Evolutionary conservation across 2,113 vertebrate species (phyloP).

Genomic region (Grammomys dolichurus): DNA sequence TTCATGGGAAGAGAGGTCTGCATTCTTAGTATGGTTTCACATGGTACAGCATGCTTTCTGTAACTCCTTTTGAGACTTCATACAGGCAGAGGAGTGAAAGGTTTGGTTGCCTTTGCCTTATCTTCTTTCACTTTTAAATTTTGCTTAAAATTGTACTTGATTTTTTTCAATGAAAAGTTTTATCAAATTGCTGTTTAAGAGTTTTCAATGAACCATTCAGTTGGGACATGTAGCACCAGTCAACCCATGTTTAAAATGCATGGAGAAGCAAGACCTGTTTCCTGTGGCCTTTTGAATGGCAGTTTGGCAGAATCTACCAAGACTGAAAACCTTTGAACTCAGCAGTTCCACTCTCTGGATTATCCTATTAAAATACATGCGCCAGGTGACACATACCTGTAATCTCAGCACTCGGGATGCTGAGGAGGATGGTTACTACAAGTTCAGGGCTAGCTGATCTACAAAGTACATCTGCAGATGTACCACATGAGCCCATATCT

Average conservation of each 20-base stretch:
- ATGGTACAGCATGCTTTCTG: constrained; percentile 68
- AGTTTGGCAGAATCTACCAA: constrained; percentile 5
- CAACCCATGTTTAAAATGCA: constrained; percentile 23
- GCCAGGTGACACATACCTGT: neutral
- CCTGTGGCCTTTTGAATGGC: constrained; percentile 34
- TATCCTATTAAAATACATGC: neutral
- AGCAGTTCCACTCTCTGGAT: constrained; percentile 12
- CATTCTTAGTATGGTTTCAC: constrained; percentile 64
- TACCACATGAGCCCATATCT: no score
- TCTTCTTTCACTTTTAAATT: constrained; percentile 58
- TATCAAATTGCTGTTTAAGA: neutral
- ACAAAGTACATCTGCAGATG: neutral
- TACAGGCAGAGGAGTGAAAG: neutral
- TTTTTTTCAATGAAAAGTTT: constrained; percentile 47
- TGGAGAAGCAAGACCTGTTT: constrained; percentile 6
- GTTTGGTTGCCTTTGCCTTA: neutral
- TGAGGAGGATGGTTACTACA: neutral
- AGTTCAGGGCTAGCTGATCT: neutral
- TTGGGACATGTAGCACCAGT: neutral
- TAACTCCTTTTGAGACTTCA: neutral
- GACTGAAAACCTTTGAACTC: neutral
- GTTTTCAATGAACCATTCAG: neutral
- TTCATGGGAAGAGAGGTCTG: constrained; percentile 80
- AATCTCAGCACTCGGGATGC: neutral
- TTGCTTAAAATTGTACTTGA: constrained; percentile 21